These are phyloP conservation scores for Gortyna flavago DNA, from an alignment of 2,888 invertebrate genomes.

Conservation along the genomic window DNA sequence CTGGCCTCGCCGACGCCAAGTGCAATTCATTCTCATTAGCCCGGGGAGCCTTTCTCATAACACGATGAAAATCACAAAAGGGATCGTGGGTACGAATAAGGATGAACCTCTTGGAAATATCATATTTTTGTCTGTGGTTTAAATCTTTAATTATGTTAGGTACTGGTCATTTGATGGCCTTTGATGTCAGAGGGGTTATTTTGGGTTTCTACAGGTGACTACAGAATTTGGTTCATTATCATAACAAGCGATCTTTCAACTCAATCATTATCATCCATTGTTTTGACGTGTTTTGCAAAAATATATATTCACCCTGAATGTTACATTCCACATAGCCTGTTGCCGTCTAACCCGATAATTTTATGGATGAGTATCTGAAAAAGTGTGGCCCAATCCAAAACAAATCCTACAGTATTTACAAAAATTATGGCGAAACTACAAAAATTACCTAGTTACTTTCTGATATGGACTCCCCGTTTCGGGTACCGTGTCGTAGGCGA, in stretches of 20 bases:
- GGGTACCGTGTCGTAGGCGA: constrained; percentile 59
- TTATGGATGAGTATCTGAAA: background rate
- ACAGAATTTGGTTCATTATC: constrained; percentile 6
- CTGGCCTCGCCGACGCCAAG: constrained; percentile 74
- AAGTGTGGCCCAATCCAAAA: too few species aligned
- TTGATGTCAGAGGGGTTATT: constrained; percentile 33
- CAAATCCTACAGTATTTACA: background rate
- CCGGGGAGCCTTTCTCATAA: constrained; percentile 81
- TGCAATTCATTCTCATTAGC: constrained; percentile 88
- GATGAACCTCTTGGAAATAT: constrained; percentile 53
- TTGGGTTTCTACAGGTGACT: constrained; percentile 11
- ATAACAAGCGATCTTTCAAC: constrained; percentile 1
- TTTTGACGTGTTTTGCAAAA: background rate
- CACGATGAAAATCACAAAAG: constrained; percentile 76
- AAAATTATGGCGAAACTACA: background rate
- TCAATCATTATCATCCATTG: background rate
- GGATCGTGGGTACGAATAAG: constrained; percentile 50
- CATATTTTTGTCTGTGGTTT: constrained; percentile 37
- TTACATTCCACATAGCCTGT: background rate
- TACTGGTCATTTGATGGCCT: constrained; percentile 25
- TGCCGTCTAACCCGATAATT: background rate
- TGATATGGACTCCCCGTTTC: constrained; percentile 13
- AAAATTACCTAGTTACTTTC: background rate
- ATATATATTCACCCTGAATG: too few species aligned
- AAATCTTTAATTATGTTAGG: constrained; percentile 29